These are phyloP conservation scores for Ovis aries DNA, from an alignment of 2,113 vertebrate genomes.

Conservation along the genomic window ARS-UI_Ramb_v3.0 NC_056070.1:60052001-60052500, in stretches of 20 bases:
- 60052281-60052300: neutral
- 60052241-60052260: neutral
- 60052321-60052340: conserved; percentile 57
- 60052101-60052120: too few species aligned
- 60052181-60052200: neutral
- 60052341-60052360: conserved; percentile 42
- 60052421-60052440: conserved; percentile 29
- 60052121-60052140: accelerated
- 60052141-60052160: neutral
- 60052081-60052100: neutral
- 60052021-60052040: neutral
- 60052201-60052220: neutral
- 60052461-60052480: neutral
- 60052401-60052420: conserved; percentile 34
- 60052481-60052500: neutral
- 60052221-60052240: neutral
- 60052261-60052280: neutral
- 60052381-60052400: conserved; percentile 28
- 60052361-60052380: conserved; percentile 17
- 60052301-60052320: neutral
- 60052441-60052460: conserved; percentile 7
- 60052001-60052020: neutral
- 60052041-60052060: neutral
- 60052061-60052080: accelerated
- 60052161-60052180: neutral